phyloP scores from a whole-genome alignment of 1,140 invertebrate species.

The Heterodera carotae region DNA sequence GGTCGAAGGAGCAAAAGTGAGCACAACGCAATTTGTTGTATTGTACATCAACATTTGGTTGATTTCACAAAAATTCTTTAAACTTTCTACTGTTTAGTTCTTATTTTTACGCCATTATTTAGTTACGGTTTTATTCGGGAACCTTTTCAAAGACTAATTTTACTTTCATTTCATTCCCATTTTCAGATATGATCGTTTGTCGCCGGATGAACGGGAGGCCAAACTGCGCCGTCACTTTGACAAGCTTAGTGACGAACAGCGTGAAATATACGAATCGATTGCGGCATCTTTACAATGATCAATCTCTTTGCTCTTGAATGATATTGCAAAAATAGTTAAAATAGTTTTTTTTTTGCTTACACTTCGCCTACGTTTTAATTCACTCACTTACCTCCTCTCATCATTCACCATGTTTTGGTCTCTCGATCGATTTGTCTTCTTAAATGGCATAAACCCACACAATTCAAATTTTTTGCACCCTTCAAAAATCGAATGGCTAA shows the following conservation, averaged over 20 bases:
- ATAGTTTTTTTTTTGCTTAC: not conserved
- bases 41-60: too few species aligned
- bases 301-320: not conserved
- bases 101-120: too few species aligned
- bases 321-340: not conserved
- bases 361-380: not conserved
- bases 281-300: not conserved
- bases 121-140: too few species aligned
- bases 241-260: conserved; percentile 30
- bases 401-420: too few species aligned
- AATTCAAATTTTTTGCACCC: too few species aligned
- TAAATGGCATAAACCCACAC: too few species aligned
- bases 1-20: conserved; percentile 1
- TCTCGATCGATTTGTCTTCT: too few species aligned
- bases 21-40: too few species aligned
- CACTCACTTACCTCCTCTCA: conserved; percentile 1
- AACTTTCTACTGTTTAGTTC: too few species aligned
- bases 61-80: too few species aligned
- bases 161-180: not conserved
- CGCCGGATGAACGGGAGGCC: not conserved
- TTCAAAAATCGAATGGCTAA: too few species aligned
- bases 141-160: conserved; percentile 1
- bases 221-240: conserved; percentile 27
- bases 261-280: conserved; percentile 12
- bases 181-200: conserved; percentile 23